A percentile compares a stretch with the other conserved stretches of the same genome.
phyloP scores from a whole-genome alignment of 2,888 invertebrate species.

The Eucera pruinosa region DNA sequence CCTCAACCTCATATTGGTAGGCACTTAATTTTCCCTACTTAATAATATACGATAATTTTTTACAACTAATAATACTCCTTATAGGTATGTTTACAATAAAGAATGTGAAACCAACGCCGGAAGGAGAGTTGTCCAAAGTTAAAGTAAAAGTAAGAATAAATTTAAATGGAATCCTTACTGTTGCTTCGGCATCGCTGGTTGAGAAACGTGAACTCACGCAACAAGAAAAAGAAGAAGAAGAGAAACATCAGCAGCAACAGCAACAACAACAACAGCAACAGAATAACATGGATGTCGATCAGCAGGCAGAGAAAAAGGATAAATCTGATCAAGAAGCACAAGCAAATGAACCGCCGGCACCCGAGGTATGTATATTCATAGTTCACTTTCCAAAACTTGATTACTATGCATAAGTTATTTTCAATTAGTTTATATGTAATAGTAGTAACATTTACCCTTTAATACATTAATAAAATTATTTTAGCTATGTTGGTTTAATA shows the following conservation, averaged over 20 bases:
- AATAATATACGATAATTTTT: background rate
- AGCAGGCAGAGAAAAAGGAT: conserved; percentile 76
- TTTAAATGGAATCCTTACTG: conserved; percentile 95
- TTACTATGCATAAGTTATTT: conserved; percentile 14
- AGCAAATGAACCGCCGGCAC: conserved; percentile 80
- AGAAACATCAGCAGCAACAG: conserved; percentile 80
- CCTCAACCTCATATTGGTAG: conserved; percentile 92
- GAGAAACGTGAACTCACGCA: conserved; percentile 86
- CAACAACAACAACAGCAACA: conserved; percentile 77
- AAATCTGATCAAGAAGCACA: conserved; percentile 82
- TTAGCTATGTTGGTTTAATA: conserved; percentile 5
- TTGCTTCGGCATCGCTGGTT: conserved; percentile 93
- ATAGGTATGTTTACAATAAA: conserved; percentile 91
- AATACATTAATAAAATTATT: conserved; percentile 20
- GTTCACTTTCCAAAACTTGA: conserved; percentile 2
- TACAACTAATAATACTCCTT: conserved; percentile 14
- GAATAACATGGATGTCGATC: conserved; percentile 74
- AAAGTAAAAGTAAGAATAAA: conserved; percentile 98
- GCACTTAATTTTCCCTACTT: conserved; percentile 67
- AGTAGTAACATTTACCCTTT: conserved; percentile 30
- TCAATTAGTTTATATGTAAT: conserved; percentile 19
- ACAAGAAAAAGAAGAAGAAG: conserved; percentile 82
- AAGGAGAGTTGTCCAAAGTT: conserved; percentile 97
- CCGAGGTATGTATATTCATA: conserved; percentile 75
- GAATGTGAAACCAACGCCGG: conserved; percentile 93